Base-by-base conservation (phyloP, 2,797 vertebrate species). In the Leptodactylus fallax region DNA sequence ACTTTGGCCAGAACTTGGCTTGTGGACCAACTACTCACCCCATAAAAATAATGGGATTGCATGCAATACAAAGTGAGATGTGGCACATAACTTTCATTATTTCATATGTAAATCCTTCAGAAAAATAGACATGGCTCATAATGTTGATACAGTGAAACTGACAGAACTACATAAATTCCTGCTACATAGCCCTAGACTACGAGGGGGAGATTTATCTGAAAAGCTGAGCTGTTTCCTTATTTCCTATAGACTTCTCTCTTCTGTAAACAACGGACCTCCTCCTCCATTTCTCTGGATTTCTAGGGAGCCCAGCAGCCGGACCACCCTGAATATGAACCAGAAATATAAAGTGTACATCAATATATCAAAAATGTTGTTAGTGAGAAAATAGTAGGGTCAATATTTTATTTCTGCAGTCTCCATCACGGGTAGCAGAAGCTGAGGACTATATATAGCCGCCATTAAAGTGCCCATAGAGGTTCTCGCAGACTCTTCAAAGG, bases 21-120 rank as follows among this genome's bases (percentile, higher is more conserved):
- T 76, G 12, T 76, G 47, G 47, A 49, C 45, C 21, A 51, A 51
- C 72, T 23, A 51, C 9, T 49, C 72, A 76, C 72, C 72, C 72
- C 19, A 76, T 76, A 76, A 76, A 76, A 76, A 51, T 76, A 76
- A 76, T 47, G 9, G 47, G n/a, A 76, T n/a, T 51, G 72, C 19
- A 13, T 76, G 72, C 21, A 7, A 76, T 76, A 9, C 69, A 45
- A 45, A 72, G 69, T 72, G 69, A 72, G 27, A n/a, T 21, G 17
- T 72, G 7, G 27, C 69, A 47, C 6, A 7, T 36, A 72, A 47
- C 69, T 45, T 36, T 51, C 47, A 51, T 76, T 76, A 23, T 49
- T 76, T 76, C 6, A 12, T n/a, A 51, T 49, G 19, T n/a, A 76
- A 76, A 51, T 19, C 17, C 17, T 49, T 21, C 11, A 76, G 47